Conservation (phyloP, 2,888 invertebrate genomes). For the Hypselothyrea guttata region DNA sequence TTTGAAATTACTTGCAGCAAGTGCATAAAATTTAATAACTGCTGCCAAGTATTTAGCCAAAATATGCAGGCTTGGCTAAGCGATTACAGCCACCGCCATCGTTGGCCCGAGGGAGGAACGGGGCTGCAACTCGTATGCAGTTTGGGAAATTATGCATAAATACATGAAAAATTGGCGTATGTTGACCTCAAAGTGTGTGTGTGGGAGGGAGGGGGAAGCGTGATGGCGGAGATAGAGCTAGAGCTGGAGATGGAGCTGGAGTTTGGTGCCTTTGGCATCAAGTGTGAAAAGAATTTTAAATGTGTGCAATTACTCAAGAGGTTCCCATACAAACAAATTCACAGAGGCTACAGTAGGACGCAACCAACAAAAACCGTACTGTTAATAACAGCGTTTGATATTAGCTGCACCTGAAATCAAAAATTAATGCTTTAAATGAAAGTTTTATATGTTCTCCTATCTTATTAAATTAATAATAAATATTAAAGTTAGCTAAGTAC, state of each 20-base stretch:
- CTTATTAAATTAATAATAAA: too few relatives aligned
- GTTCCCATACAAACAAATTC: constrained; percentile 14
- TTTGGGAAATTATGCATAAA: constrained; percentile 68
- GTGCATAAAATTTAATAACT: constrained; percentile 75
- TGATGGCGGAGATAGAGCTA: too few relatives aligned
- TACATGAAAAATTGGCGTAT: constrained; percentile 61
- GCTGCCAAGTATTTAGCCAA: constrained; percentile 58
- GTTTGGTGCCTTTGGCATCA: constrained; percentile 60
- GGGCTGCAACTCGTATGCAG: constrained; percentile 36
- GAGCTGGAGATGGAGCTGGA: too few relatives aligned
- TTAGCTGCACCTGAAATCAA: too few relatives aligned
- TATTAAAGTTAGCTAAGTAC: too few relatives aligned
- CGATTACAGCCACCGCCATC: constrained; percentile 19
- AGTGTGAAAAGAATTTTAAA: constrained; percentile 74
- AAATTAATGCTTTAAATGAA: too few relatives aligned
- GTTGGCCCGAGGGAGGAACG: background rate
- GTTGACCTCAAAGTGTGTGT: constrained; percentile 56
- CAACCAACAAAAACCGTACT: too few relatives aligned
- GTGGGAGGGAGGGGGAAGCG: constrained; percentile 10
- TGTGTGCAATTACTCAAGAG: constrained; percentile 75
- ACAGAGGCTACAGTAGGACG: too few relatives aligned
- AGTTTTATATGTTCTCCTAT: too few relatives aligned
- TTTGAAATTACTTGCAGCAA: constrained; percentile 64
- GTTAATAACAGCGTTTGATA: too few relatives aligned
- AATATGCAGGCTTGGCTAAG: constrained; percentile 25